These are phyloP conservation scores for Sarcophaga variegata DNA, from an alignment of 2,888 invertebrate species.

Conservation along the genomic window DNA sequence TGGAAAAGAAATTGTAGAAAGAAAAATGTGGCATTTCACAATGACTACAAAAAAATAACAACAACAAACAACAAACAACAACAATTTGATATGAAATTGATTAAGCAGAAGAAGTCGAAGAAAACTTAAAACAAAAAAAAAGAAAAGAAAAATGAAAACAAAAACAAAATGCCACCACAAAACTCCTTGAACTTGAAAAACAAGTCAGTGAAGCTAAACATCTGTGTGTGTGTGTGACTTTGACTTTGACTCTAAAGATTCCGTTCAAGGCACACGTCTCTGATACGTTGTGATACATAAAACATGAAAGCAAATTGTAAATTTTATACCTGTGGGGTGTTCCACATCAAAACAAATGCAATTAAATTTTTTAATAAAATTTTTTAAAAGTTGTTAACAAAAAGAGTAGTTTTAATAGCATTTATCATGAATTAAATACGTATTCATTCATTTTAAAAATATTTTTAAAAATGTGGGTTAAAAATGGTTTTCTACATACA, in stretches of 20 bases:
- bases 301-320: background rate
- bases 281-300: background rate
- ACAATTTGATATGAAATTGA: background rate
- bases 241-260: conserved; percentile 40
- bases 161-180: conserved; percentile 38
- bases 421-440: too few species aligned
- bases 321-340: conserved; percentile 13
- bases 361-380: background rate
- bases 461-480: too few species aligned
- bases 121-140: conserved; percentile 12
- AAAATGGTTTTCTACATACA: too few species aligned
- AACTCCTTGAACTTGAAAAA: conserved; percentile 72
- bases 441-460: too few species aligned
- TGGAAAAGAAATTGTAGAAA: conserved; percentile 31
- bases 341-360: background rate
- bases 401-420: too few species aligned
- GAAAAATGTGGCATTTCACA: conserved; percentile 22
- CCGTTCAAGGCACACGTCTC: background rate
- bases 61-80: conserved; percentile 43
- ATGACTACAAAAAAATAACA: background rate
- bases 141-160: conserved; percentile 18
- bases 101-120: background rate
- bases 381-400: background rate
- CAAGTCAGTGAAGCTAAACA: conserved; percentile 65
- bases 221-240: conserved; percentile 52